phyloP scores from a whole-genome alignment of 2,113 vertebrate genomes.

The western clawed frog (Xenopus tropicalis) region UCB_Xtro_10.0 CM004445.2:81014001-81014500 shows the following conservation, averaged over 20 bases:
- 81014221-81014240: slow-evolving; percentile 57
- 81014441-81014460: slow-evolving; percentile 44
- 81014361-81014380: slow-evolving; percentile 61
- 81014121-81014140: slow-evolving; percentile 48
- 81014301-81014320: slow-evolving; percentile 58
- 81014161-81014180: slow-evolving; percentile 53
- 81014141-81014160: slow-evolving; percentile 48
- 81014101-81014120: slow-evolving; percentile 29
- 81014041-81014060: too few relatives aligned
- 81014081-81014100: background rate
- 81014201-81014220: slow-evolving; percentile 56
- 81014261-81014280: slow-evolving; percentile 74
- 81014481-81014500: slow-evolving; percentile 33
- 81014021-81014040: too few relatives aligned
- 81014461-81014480: slow-evolving; percentile 35
- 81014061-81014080: too few relatives aligned
- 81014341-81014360: slow-evolving; percentile 65
- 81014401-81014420: slow-evolving; percentile 51
- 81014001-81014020: too few relatives aligned
- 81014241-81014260: slow-evolving; percentile 63
- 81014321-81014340: slow-evolving; percentile 69
- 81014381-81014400: slow-evolving; percentile 50
- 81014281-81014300: slow-evolving; percentile 59
- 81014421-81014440: slow-evolving; percentile 39
- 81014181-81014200: slow-evolving; percentile 58